Conservation (phyloP, 2,888 invertebrate species). For the Tholera decimalis region DNA sequence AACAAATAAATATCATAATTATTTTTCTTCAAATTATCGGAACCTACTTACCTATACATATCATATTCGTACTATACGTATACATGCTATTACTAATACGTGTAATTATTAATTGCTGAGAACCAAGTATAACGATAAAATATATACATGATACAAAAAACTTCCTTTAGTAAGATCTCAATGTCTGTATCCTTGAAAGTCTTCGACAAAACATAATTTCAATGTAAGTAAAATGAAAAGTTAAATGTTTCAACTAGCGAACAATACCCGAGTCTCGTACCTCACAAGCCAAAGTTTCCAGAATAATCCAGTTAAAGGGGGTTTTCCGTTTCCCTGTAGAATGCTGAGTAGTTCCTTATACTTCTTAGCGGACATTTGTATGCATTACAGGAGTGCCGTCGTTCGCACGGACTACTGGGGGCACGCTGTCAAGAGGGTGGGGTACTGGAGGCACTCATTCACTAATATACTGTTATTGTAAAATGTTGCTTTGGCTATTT, state of each 20-base stretch:
- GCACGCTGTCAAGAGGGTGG: neutral
- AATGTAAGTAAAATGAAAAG: neutral
- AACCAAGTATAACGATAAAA: too few species aligned
- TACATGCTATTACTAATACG: too few species aligned
- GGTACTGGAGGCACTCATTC: constrained; percentile 21
- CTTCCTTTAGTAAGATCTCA: neutral
- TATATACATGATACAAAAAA: too few species aligned
- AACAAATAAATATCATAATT: too few species aligned
- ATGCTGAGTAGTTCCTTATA: constrained; percentile 41
- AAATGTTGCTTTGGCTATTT: constrained; percentile 9
- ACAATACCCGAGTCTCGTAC: neutral
- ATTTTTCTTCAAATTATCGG: too few species aligned
- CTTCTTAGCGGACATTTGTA: constrained; percentile 44
- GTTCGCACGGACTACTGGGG: constrained; percentile 10
- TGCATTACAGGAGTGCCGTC: constrained; percentile 42
- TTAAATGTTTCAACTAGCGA: constrained; percentile 1
- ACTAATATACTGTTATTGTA: constrained; percentile 14
- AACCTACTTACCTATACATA: too few species aligned
- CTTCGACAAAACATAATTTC: neutral
- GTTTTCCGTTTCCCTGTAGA: constrained; percentile 24
- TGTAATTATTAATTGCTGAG: too few species aligned
- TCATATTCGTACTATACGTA: too few species aligned
- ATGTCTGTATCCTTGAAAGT: neutral
- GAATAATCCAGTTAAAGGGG: constrained; percentile 32
- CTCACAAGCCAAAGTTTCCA: constrained; percentile 1